Base-by-base conservation (phyloP, 2,113 vertebrate species). In the Eulemur rufifrons region DNA sequence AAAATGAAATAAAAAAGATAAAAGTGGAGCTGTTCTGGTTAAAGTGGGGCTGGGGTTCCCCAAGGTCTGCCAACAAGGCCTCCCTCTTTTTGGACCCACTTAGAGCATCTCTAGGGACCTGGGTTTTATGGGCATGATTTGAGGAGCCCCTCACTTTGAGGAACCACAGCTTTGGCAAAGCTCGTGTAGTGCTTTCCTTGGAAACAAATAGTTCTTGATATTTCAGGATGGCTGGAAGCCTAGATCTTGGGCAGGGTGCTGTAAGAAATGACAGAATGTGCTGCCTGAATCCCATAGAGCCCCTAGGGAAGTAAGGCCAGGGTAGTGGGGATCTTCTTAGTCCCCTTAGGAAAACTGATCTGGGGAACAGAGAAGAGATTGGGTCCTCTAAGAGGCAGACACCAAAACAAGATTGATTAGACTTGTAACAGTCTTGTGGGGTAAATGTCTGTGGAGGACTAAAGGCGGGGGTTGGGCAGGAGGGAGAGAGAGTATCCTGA, bases 151-250 rank as follows among this genome's bases (percentile, higher is more conserved):
- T 91, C 85, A 92, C 68, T 84, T 95, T 91, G 83, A 94, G 78
- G 83, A 96, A 95, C 29, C 91, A 54, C 21, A 89, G 77, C 86
- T 91, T 93, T 98, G 95, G 66, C 81, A 94, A 93, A 95, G 50
- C 56, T 89, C 21, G 21, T 86, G n/a, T 78, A 47, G 32, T 91
- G 56, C 86, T 96, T 83, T 89, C 80, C 90, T 89, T 94, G 39
- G 80, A 96, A 97, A 89, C 91, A 96, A 95, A 94, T 91, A 78
- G 63, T 90, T 95, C 83, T 93, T 96, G 95, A 84, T 80, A 94
- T 86, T 96, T 96, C 76, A 88, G 92, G 76, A 89, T 96, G 91
- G 83, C 86, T 95, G 1, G 47, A 78, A 96, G 97, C 91, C 91
- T 95, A 76, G 77, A 74, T 83, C 80, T 95, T 89, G 83, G 34